A percentile compares a stretch with the other conserved stretches of the same genome.
Evolutionary conservation across 2,797 vertebrate species (phyloP).

Genomic region (Pempheris klunzingeri): DNA sequence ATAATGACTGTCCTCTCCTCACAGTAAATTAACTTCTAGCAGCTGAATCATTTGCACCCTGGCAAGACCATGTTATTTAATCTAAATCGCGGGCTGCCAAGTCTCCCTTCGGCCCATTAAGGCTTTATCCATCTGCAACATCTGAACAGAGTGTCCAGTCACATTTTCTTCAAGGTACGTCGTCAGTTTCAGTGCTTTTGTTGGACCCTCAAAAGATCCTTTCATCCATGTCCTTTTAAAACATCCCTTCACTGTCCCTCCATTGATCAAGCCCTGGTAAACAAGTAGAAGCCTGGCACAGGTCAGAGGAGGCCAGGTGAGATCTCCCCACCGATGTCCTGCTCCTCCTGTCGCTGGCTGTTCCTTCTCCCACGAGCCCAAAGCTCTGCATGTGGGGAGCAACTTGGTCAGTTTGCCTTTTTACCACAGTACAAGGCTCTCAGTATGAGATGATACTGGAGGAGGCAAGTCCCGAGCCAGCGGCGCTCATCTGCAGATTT

Average conservation of each 20-base stretch:
- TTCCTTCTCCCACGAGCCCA: conserved; percentile 71
- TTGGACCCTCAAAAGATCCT: conserved; percentile 72
- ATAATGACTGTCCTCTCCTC: conserved; percentile 73
- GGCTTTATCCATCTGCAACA: conserved; percentile 72
- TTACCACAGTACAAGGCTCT: conserved; percentile 80
- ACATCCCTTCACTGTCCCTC: conserved; percentile 63
- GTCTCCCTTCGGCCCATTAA: conserved; percentile 78
- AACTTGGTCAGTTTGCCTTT: conserved; percentile 68
- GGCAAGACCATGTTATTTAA: conserved; percentile 71
- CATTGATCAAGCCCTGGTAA: conserved; percentile 63
- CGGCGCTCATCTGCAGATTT: conserved; percentile 93
- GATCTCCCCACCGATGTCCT: conserved; percentile 42
- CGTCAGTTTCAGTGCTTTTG: conserved; percentile 86
- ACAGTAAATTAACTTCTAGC: conserved; percentile 83
- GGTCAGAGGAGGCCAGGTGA: conserved; percentile 58
- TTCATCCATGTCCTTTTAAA: conserved; percentile 64
- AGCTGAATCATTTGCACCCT: conserved; percentile 80
- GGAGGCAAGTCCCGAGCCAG: conserved; percentile 89
- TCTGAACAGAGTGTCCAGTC: conserved; percentile 72
- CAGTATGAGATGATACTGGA: conserved; percentile 96
- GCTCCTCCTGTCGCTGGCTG: conserved; percentile 55
- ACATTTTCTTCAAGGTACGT: conserved; percentile 84
- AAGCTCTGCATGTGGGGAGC: conserved; percentile 69
- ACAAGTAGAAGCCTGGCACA: conserved; percentile 68
- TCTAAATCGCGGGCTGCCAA: conserved; percentile 69